Percentiles rank a stretch among this genome's conserved stretches.
phyloP scores from a whole-genome alignment of 2,888 invertebrate genomes.

The Emmelina monodactyla region DNA sequence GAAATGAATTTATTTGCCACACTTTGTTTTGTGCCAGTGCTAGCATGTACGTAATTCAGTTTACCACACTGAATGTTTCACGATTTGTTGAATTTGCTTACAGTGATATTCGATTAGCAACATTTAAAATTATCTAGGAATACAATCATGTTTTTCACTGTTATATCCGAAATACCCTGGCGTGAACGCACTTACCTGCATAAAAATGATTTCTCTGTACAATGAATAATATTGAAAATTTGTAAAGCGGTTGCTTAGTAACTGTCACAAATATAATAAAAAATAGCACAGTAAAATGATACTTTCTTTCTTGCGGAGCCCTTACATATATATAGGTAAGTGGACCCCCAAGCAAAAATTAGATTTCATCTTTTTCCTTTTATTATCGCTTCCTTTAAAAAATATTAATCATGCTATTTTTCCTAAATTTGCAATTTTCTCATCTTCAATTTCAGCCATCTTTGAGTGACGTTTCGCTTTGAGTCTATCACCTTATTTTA shows the following conservation, averaged over 20 bases:
- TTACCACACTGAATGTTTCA: constrained; percentile 8
- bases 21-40: constrained; percentile 41
- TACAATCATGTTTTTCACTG: constrained; percentile 6
- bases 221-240: not conserved
- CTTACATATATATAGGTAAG: constrained; percentile 65
- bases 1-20: constrained; percentile 47
- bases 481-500: constrained; percentile 27
- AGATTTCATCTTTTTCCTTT: constrained; percentile 33
- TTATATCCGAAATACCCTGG: not conserved
- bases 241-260: too few species aligned
- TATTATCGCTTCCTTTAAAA: constrained; percentile 42
- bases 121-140: constrained; percentile 1
- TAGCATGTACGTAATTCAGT: constrained; percentile 38
- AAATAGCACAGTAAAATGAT: constrained; percentile 62
- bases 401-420: constrained; percentile 21
- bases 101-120: constrained; percentile 8
- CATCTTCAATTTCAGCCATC: constrained; percentile 35
- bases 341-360: constrained; percentile 47
- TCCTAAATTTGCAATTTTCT: constrained; percentile 34
- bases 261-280: constrained; percentile 35
- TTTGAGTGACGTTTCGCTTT: constrained; percentile 66
- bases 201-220: constrained; percentile 1
- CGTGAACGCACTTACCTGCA: constrained; percentile 14
- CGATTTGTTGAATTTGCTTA: constrained; percentile 14
- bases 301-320: constrained; percentile 67